Base-by-base conservation (phyloP, 2,888 invertebrate species). In the Latheticus oryzae region DNA sequence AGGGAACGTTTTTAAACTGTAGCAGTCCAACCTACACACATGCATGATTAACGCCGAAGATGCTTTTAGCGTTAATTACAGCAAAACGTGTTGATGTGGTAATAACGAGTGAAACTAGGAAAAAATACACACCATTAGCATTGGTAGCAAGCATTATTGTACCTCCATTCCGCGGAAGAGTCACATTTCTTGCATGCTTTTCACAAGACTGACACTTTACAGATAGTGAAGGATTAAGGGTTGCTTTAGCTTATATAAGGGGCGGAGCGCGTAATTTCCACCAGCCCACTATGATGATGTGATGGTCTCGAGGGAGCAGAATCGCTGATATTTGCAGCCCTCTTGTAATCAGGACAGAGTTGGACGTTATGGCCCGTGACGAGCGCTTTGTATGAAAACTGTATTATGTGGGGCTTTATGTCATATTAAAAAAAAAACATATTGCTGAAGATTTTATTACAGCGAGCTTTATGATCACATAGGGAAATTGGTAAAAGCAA, bases 281-380 rank as follows among this genome's bases (percentile, higher is more conserved):
- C n/a, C 40, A 45, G 32, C 43, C 47, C 54, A 81, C 80, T 79
- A 78, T 78, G 78, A 79, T 80, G 72, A 78, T 60, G 77, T 60
- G 80, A 80, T 79, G 77, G 78, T 75, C 84, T 83, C 82, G 79
- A 73, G 76, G 84, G 81, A 58, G 82, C 81, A 81, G 82, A 85
- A 82, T 84, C 85, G 84, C 81, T 86, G 85, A 85, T 85, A 86
- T 85, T 86, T 86, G 84, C 83, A 84, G 80, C 85, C 77, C 78
- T 68, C 69, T 70, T 70, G 73, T 75, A 77, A 78, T 78, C 77
- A 77, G 74, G 76, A 51, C 68, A 69, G 69, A 64, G 69, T 64
- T 45, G 62, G 58, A 67, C 64, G 72, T 77, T 77, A 78, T 77
- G 77, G 76, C 70, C 78, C 77, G 76, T 77, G 73, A 76, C 76